Conservation (phyloP, 2,113 vertebrate genomes). For the Felis catus region F.catus_Fca126_mat1.0 CM031425.1:59916501-59917000, state of each 20-base stretch:
- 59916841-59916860: accelerated
- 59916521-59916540: not conserved
- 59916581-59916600: not conserved
- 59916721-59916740: not conserved
- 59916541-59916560: not conserved
- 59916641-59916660: not conserved
- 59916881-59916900: not conserved
- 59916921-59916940: not conserved
- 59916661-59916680: not conserved
- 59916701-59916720: not conserved
- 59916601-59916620: accelerated
- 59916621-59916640: not conserved
- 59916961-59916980: accelerated
- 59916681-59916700: not conserved
- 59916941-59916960: not conserved
- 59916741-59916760: not conserved
- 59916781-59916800: not conserved
- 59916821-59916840: too few relatives aligned
- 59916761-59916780: accelerated
- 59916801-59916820: not conserved
- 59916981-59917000: not conserved
- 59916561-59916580: not conserved
- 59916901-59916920: not conserved
- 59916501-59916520: not conserved
- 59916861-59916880: accelerated